Percentiles rank a stretch among this genome's conserved stretches.
Conservation (phyloP, 2,888 invertebrate genomes). For the Heliconius hortense region DNA sequence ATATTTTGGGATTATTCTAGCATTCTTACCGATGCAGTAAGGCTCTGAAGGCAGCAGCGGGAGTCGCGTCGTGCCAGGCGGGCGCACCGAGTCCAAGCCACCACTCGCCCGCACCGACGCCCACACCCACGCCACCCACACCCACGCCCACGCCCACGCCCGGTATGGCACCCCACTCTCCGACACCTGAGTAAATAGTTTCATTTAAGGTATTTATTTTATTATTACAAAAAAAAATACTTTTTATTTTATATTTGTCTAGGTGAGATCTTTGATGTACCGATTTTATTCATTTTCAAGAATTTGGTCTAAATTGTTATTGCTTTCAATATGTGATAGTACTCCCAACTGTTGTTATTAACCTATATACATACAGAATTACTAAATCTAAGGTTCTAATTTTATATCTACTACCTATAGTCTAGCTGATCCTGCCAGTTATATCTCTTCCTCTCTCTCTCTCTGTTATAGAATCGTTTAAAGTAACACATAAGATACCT, state of each 20-base stretch:
- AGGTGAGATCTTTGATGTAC: too few relatives aligned
- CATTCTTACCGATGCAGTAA: constrained; percentile 63
- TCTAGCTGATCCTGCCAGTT: too few relatives aligned
- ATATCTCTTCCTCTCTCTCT: too few relatives aligned
- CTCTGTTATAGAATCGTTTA: too few relatives aligned
- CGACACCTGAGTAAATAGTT: constrained; percentile 55
- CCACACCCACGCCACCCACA: constrained; percentile 45
- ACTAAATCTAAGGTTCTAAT: too few relatives aligned
- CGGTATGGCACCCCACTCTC: constrained; percentile 58
- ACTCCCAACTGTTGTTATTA: too few relatives aligned
- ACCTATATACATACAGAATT: too few relatives aligned
- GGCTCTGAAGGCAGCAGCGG: constrained; percentile 71
- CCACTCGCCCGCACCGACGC: constrained; percentile 63
- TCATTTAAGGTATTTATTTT: neutral
- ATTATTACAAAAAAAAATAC: neutral
- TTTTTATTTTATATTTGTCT: neutral
- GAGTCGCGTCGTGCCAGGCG: constrained; percentile 69
- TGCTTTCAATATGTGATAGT: too few relatives aligned
- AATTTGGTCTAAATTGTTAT: too few relatives aligned
- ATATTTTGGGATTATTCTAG: neutral
- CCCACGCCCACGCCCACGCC: constrained; percentile 41
- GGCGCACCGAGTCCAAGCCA: constrained; percentile 66
- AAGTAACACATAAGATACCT: too few relatives aligned
- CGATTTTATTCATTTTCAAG: too few relatives aligned
- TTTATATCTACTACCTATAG: too few relatives aligned